These are phyloP conservation scores for Poicephalus meyeri DNA, from an alignment of 2,113 vertebrate genomes.

Conservation along the genomic window DNA sequence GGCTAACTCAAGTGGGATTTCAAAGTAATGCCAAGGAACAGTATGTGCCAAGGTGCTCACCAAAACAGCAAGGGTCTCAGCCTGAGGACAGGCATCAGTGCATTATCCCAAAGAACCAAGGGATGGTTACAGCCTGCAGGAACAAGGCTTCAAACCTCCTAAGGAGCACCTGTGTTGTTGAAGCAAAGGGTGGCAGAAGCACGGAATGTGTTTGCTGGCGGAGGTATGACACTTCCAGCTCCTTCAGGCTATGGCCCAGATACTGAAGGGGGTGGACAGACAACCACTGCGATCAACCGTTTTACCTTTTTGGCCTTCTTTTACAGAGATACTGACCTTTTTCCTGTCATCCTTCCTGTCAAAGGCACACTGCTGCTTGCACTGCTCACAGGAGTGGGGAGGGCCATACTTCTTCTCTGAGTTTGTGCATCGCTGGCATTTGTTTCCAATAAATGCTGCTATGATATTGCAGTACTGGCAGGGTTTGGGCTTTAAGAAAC, in stretches of 20 bases:
- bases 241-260: neutral
- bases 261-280: neutral
- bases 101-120: neutral
- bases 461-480: conserved; percentile 85
- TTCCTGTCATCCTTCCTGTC: conserved; percentile 82
- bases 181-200: neutral
- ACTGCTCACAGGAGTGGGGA: conserved; percentile 79
- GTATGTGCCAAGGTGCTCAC: no score
- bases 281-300: neutral
- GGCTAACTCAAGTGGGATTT: neutral
- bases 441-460: conserved; percentile 81
- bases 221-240: neutral
- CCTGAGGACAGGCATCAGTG: neutral
- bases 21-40: neutral
- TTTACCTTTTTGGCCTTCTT: neutral
- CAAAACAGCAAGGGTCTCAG: neutral
- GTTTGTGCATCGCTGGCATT: conserved; percentile 82
- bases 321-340: conserved; percentile 70
- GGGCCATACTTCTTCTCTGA: conserved; percentile 82
- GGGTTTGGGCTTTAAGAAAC: conserved; percentile 74
- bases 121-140: neutral
- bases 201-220: neutral
- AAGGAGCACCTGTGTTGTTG: neutral
- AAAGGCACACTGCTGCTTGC: conserved; percentile 82
- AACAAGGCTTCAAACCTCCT: neutral